Conservation (phyloP, 1,140 invertebrate species). For the Drosophila ironensis region DNA sequence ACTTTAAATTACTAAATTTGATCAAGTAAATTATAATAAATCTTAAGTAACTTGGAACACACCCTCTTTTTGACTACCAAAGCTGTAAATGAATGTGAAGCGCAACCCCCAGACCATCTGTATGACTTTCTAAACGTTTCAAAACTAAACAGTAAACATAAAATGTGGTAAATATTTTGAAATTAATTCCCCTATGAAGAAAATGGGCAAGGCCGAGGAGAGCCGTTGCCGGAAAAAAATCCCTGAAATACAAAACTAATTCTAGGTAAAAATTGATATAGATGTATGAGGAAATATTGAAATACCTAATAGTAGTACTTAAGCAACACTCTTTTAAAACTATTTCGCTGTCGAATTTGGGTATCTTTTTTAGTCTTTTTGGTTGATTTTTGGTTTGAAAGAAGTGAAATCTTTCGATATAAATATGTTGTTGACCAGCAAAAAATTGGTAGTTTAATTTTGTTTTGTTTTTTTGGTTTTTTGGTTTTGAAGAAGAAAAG, state of each 20-base stretch:
- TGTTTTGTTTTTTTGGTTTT: slow-evolving; percentile 39
- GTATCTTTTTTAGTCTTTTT: too few relatives aligned
- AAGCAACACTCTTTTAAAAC: slow-evolving; percentile 20
- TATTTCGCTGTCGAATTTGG: slow-evolving; percentile 10
- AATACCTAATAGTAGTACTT: slow-evolving; percentile 40
- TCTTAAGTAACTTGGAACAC: not conserved
- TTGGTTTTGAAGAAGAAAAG: slow-evolving; percentile 43
- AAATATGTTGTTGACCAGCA: slow-evolving; percentile 27
- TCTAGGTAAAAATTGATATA: slow-evolving; percentile 3
- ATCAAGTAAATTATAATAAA: not conserved
- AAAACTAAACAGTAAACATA: too few relatives aligned
- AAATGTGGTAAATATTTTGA: too few relatives aligned
- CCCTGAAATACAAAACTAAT: slow-evolving; percentile 16
- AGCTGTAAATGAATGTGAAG: not conserved
- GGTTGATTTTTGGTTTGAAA: slow-evolving; percentile 7
- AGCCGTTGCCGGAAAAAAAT: too few relatives aligned
- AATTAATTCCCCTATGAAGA: too few relatives aligned
- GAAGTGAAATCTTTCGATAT: slow-evolving; percentile 28
- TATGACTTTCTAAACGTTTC: too few relatives aligned
- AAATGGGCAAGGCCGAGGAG: too few relatives aligned
- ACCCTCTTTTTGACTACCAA: not conserved
- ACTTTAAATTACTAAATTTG: too few relatives aligned
- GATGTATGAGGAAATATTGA: slow-evolving; percentile 22
- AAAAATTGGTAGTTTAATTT: slow-evolving; percentile 26
- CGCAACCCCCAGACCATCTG: too few relatives aligned